Conservation (phyloP, 2,888 invertebrate species). For the Drepanosiphum platanoidis region DNA sequence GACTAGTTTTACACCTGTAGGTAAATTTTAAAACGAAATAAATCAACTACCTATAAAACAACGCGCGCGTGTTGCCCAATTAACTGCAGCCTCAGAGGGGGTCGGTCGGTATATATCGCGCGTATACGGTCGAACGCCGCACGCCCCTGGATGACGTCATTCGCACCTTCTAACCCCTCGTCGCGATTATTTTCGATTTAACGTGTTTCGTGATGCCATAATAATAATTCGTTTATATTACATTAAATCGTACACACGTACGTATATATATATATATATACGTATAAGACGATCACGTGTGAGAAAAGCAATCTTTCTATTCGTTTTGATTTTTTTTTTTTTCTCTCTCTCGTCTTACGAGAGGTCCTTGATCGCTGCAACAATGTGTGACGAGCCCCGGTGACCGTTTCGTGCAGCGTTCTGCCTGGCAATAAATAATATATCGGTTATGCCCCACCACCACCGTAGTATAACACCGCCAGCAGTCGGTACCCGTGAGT, state of each 20-base stretch:
- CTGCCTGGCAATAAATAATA: slow-evolving; percentile 52
- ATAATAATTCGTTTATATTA: slow-evolving; percentile 24
- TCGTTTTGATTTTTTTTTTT: slow-evolving; percentile 23
- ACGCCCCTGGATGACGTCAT: slow-evolving; percentile 34
- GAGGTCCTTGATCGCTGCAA: slow-evolving; percentile 54
- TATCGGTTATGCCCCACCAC: slow-evolving; percentile 48
- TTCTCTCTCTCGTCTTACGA: neutral
- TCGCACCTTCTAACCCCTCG: slow-evolving; percentile 49
- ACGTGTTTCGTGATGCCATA: slow-evolving; percentile 39
- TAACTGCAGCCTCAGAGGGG: neutral
- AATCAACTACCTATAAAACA: slow-evolving; percentile 7
- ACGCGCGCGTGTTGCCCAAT: neutral
- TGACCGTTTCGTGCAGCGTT: slow-evolving; percentile 55
- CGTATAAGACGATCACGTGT: slow-evolving; percentile 9
- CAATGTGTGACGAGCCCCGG: slow-evolving; percentile 56
- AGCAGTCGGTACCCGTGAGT: neutral
- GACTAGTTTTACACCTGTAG: slow-evolving; percentile 32
- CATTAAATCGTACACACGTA: neutral
- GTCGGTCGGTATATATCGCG: no score
- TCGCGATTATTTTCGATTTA: slow-evolving; percentile 30
- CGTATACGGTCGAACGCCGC: neutral
- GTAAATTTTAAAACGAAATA: slow-evolving; percentile 28
- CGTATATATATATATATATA: neutral
- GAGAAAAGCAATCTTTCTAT: neutral
- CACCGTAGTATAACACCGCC: neutral